Evolutionary conservation across 1,140 invertebrate species (phyloP).

Genomic region (Helicorthomorpha holstii): DNA sequence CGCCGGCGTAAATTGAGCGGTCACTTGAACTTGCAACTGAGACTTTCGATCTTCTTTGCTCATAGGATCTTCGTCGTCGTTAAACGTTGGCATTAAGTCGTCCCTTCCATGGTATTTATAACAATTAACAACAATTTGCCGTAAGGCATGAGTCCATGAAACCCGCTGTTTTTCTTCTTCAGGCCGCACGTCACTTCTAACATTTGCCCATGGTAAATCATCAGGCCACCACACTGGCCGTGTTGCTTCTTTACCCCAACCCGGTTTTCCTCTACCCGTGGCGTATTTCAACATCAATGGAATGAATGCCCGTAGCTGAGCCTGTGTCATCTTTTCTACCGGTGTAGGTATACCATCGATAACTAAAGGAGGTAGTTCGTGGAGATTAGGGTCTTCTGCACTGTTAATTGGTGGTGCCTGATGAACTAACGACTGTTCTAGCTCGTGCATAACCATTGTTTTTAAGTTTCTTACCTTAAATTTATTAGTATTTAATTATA

Average conservation of each 20-base stretch:
- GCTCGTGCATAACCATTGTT: conserved; percentile 80
- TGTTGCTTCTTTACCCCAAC: conserved; percentile 90
- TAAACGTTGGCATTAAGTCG: conserved; percentile 85
- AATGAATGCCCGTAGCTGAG: conserved; percentile 87
- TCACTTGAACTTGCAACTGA: conserved; percentile 7
- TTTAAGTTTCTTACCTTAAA: conserved; percentile 59
- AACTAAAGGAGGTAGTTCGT: conserved; percentile 85
- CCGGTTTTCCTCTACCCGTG: conserved; percentile 87
- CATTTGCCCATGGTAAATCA: conserved; percentile 93
- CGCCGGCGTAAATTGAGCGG: conserved; percentile 58
- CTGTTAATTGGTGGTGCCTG: conserved; percentile 84
- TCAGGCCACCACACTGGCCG: conserved; percentile 94
- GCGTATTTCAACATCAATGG: conserved; percentile 97
- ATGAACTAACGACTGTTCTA: conserved; percentile 79
- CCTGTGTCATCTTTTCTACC: conserved; percentile 98
- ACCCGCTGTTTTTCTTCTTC: conserved; percentile 97
- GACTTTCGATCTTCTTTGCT: conserved; percentile 35
- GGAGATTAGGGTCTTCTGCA: conserved; percentile 77
- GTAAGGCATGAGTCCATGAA: conserved; percentile 93
- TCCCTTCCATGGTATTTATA: conserved; percentile 95
- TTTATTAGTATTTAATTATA: neutral
- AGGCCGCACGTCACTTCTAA: conserved; percentile 85
- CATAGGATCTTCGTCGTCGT: conserved; percentile 78
- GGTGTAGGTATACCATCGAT: conserved; percentile 96
- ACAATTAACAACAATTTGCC: conserved; percentile 95